A percentile compares a stretch with the other conserved stretches of the same genome.
Evolutionary conservation across 2,113 vertebrate species (phyloP).

Genomic region (Acrocephalus arundinaceus): DNA sequence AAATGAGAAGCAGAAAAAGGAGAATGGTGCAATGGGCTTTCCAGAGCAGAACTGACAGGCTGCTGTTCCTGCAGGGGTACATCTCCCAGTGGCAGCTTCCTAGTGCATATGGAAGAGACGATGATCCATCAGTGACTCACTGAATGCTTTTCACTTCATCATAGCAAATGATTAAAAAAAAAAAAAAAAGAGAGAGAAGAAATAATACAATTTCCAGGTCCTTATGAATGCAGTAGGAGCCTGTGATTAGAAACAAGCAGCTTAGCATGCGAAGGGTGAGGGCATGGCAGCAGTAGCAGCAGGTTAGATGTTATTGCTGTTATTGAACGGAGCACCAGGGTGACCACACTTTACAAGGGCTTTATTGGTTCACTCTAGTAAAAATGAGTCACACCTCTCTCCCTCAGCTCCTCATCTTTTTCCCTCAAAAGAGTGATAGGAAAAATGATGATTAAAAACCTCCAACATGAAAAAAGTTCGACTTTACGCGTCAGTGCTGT

Average conservation of each 20-base stretch:
- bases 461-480: background rate
- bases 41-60: background rate
- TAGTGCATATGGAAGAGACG: background rate
- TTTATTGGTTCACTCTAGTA: constrained; percentile 34
- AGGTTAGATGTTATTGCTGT: constrained; percentile 25
- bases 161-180: background rate
- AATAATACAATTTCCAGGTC: background rate
- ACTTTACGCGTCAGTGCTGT: constrained; percentile 1
- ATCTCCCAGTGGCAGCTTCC: background rate
- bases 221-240: background rate
- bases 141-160: constrained; percentile 1
- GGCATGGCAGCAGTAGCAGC: background rate
- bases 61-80: background rate
- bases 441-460: constrained; percentile 39
- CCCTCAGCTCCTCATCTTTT: background rate
- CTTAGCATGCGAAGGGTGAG: background rate
- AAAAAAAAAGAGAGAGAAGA: background rate
- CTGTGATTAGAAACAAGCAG: constrained; percentile 31
- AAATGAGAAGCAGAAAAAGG: background rate
- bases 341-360: constrained; percentile 16
- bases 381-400: constrained; percentile 50
- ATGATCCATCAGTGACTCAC: constrained; percentile 47
- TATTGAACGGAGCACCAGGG: constrained; percentile 17
- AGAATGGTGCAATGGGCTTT: background rate
- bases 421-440: constrained; percentile 16